Conservation (phyloP, 2,888 invertebrate genomes). For the Xestia ashworthii region DNA sequence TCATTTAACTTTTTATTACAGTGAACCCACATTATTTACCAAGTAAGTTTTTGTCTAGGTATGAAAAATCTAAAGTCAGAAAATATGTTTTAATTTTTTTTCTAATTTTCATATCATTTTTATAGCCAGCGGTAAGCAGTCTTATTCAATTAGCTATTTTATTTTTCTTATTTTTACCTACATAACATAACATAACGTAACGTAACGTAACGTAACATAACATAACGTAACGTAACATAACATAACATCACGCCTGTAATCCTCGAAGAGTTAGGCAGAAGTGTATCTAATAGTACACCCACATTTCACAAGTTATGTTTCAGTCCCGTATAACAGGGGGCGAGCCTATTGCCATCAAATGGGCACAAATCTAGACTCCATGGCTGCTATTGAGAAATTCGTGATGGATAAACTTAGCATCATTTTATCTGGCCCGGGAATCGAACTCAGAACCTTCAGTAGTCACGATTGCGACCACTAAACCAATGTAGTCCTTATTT, state of each 20-base stretch:
- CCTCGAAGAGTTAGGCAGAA: background rate
- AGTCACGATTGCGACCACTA: too few species aligned
- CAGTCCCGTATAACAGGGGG: too few species aligned
- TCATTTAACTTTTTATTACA: conserved; percentile 18
- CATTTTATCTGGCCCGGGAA: too few species aligned
- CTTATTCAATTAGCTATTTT: background rate
- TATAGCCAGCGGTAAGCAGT: conserved; percentile 32
- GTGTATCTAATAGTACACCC: too few species aligned
- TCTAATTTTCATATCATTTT: background rate
- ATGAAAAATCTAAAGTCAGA: background rate
- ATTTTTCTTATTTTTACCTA: background rate
- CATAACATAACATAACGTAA: background rate
- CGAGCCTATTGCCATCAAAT: too few species aligned
- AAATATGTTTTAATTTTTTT: background rate
- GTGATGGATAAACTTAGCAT: too few species aligned
- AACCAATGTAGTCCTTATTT: background rate
- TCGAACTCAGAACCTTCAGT: too few species aligned
- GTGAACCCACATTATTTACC: conserved; percentile 21
- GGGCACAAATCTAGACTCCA: too few species aligned
- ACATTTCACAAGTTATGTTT: too few species aligned
- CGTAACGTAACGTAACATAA: too few species aligned
- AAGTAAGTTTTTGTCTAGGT: conserved; percentile 29
- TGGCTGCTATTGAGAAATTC: too few species aligned
- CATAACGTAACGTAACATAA: background rate
- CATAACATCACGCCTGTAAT: background rate